A percentile compares a stretch with the other conserved stretches of the same genome.
Evolutionary conservation across 2,888 invertebrate genomes (phyloP).

Genomic region (Strigamia crassipes): DNA sequence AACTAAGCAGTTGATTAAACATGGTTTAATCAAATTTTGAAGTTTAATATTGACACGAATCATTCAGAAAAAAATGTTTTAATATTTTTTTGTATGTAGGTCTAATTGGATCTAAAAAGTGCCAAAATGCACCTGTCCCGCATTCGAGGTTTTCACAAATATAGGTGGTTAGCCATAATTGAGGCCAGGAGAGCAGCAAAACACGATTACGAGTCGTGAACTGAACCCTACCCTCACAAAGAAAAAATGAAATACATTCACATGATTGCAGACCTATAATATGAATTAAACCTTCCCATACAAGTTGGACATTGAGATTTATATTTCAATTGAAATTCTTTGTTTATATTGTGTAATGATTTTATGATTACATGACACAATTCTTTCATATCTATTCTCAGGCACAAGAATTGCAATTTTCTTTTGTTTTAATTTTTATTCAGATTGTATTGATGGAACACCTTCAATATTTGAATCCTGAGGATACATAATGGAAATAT

Average conservation of each 20-base stretch:
- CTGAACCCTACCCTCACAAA: constrained; percentile 19
- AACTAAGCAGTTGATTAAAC: background rate
- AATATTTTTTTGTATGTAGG: background rate
- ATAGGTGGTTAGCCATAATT: constrained; percentile 42
- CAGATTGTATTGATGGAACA: background rate
- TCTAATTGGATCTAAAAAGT: background rate
- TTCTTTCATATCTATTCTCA: background rate
- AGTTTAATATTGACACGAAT: background rate
- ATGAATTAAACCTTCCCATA: constrained; percentile 16
- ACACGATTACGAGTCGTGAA: constrained; percentile 30
- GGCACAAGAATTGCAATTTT: background rate
- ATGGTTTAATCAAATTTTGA: background rate
- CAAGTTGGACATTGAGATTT: constrained; percentile 18
- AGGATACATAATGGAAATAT: background rate
- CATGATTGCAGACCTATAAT: constrained; percentile 14
- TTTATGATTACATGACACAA: constrained; percentile 23
- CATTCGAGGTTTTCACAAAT: background rate
- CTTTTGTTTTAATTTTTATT: constrained; percentile 5
- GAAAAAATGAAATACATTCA: constrained; percentile 10
- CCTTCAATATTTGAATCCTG: background rate
- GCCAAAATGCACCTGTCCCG: constrained; percentile 27
- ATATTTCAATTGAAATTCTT: constrained; percentile 27
- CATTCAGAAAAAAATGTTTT: background rate
- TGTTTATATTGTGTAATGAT: constrained; percentile 32
- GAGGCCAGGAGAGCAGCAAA: constrained; percentile 37